Base-by-base conservation (phyloP, 1,140 invertebrate genomes). In the Diuraphis noxia region DNA sequence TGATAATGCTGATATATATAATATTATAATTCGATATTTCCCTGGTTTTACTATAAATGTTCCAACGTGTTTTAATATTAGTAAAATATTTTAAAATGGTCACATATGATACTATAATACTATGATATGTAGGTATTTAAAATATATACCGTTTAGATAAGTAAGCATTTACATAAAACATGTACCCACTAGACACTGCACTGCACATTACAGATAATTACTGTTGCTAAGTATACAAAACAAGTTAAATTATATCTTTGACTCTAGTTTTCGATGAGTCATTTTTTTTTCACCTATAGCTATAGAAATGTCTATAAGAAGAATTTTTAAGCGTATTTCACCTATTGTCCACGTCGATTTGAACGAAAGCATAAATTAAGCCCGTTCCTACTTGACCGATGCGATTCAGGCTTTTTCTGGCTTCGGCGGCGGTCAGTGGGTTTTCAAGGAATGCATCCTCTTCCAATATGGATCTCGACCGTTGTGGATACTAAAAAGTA, bases 331-430 rank as follows among this genome's bases (percentile, higher is more conserved):
- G 4, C 1, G 0, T 13, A 30, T 25, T 36, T 46, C 36, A 90
- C 88, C 63, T 90, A 34, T 79, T 21, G 21, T 46, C 63, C 17
- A 79, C 41, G 2, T 90, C 63, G 88, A 90, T 90, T 90, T 90
- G 63, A 46, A 77, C 34, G 23, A 34, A 90, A 38, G 63, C 88
- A 34, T 90, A 90, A 19, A 25, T 21, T 4, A 90, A 90, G 38
- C 56, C 56, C 1, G 1, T 17, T 13, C 56, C 88, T 13, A 90
- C 88, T 90, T 90, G 40, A 13, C 88, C 41, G 36, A 90, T 90
- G 9, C 88, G 56, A 6, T 9, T 79, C 13, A 90, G 63, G 13
- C 88, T 46, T 25, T 79, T 79, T 19, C 40, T 36, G 19, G 88
- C 63, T 25, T 90, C 88, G 30, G 6, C 88, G n/a, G 9, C 40